Evolutionary conservation across 2,888 invertebrate species (phyloP), one percentile per base, ranked within the genome.

Genomic region (Carterocephalus palaemon): DNA sequence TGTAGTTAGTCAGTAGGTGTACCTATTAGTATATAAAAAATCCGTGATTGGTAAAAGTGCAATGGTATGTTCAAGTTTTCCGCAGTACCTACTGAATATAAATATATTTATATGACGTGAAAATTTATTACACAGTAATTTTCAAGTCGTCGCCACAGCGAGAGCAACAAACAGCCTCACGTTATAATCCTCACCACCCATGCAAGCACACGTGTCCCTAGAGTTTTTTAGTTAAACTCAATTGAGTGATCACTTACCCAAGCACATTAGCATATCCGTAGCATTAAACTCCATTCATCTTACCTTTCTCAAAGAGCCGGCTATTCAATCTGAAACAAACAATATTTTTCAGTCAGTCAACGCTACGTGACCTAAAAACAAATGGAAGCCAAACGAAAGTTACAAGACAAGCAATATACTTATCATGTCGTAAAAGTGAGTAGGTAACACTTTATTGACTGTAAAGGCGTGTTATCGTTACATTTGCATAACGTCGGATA

Each of bases 381-480:
- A 73, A 72, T 62, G 38, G 62, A 53, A 56, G 55, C 50, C 57
- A 53, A 38, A 34, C 23, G 16, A 48, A 60, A 59, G 62, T 59
- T 64, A 70, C 65, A 61, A 71, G 68, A 68, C 64, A 54, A 64
- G 72, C 75, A 81, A 80, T 81, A 77, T 79, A 83, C 79, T 83
- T 84, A 84, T 83, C 81, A 65, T 79, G 72, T 75, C 81, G 68
- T 83, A 83, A 83, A 82, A 69, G 59, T 70, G 72, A 76, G 80
- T 69, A 75, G 73, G 80, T 77, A 81, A 76, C 76, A 78, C 75
- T 85, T 82, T 83, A 85, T 82, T 80, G 82, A 78, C 81, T 75
- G 81, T 82, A 75, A 82, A 81, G 71, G 68, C 73, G 64, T 73
- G 79, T 82, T 84, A 83, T 82, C 82, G 76, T 81, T 68, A 76